Evolutionary conservation across 1,140 invertebrate genomes (phyloP).

Genomic region (Melipona quadrifasciata): DNA sequence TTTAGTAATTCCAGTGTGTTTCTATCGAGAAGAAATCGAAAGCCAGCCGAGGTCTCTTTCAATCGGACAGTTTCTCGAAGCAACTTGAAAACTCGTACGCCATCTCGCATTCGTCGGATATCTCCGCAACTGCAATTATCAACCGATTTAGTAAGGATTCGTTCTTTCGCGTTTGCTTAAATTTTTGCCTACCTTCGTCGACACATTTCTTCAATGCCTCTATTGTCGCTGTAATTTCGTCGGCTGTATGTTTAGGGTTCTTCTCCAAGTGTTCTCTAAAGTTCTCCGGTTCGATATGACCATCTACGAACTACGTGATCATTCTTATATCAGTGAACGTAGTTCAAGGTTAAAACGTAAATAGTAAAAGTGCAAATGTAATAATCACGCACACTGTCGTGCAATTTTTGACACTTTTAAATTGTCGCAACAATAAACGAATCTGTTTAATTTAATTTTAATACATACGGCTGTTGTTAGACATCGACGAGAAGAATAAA

Average conservation of each 20-base stretch:
- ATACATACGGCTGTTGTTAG: no score
- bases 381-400: no score
- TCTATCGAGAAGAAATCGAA: not conserved
- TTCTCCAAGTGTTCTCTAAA: not conserved
- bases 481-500: no score
- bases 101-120: slow-evolving; percentile 30
- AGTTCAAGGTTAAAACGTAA: not conserved
- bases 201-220: not conserved
- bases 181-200: slow-evolving; percentile 18
- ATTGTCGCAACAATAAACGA: no score
- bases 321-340: not conserved
- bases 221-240: accelerated
- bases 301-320: not conserved
- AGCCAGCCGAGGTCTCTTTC: not conserved
- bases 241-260: accelerated
- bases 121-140: slow-evolving; percentile 7
- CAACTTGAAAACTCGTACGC: not conserved
- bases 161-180: not conserved
- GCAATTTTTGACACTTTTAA: no score
- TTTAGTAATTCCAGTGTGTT: no score
- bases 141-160: not conserved
- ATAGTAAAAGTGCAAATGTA: not conserved
- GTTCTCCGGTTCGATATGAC: not conserved
- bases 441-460: no score
- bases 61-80: not conserved